Conservation (phyloP, 2,113 vertebrate species). For the Hystrix cristata region DNA sequence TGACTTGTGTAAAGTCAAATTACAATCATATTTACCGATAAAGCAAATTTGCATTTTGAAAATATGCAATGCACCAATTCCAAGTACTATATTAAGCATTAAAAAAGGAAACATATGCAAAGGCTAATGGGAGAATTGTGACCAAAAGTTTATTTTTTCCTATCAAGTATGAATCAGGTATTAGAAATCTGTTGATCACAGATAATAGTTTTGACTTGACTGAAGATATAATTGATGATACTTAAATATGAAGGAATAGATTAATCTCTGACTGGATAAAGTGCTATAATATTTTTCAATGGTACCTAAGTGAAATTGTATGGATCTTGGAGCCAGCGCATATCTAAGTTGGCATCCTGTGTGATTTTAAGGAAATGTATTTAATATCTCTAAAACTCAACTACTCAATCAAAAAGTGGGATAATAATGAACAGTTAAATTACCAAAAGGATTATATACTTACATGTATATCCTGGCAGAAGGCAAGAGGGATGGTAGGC, state of each 20-base stretch:
- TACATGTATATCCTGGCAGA: neutral
- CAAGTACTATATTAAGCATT: neutral
- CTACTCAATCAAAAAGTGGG: neutral
- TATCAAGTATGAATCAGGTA: neutral
- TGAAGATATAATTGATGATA: neutral
- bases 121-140: neutral
- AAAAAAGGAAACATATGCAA: neutral
- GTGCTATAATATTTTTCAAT: neutral
- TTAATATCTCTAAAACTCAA: slow-evolving; percentile 17
- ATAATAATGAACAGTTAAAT: neutral
- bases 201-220: neutral
- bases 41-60: slow-evolving; percentile 47
- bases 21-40: slow-evolving; percentile 59
- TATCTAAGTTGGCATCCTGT: neutral
- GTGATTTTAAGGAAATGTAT: neutral
- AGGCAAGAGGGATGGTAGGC: neutral
- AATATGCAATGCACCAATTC: neutral
- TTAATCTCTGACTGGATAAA: neutral
- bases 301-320: neutral
- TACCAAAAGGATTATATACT: neutral
- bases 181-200: slow-evolving; percentile 1
- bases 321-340: neutral
- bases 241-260: neutral
- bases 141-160: neutral
- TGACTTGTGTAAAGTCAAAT: slow-evolving; percentile 46